Percentiles rank a stretch among this genome's conserved stretches.
Conservation (phyloP, 2,113 vertebrate genomes). For the Pica pica region DNA sequence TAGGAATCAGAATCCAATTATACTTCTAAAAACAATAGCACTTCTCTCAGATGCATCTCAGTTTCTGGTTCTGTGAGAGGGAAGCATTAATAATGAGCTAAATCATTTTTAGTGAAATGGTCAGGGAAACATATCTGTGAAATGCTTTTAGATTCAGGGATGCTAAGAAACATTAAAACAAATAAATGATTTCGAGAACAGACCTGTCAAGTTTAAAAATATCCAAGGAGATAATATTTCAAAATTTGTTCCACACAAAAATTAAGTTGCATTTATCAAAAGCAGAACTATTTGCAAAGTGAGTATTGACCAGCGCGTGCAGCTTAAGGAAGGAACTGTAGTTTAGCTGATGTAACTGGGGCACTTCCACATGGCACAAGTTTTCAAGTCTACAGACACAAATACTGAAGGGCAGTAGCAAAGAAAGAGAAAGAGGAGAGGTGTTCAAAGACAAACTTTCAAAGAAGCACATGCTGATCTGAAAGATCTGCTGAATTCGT, state of each 20-base stretch:
- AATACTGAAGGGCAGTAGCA: neutral
- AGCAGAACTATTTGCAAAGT: neutral
- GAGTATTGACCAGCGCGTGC: neutral
- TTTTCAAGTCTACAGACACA: neutral
- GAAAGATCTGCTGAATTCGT: neutral
- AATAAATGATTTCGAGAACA: neutral
- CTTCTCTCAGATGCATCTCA: neutral
- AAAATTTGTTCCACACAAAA: neutral
- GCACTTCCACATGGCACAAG: neutral
- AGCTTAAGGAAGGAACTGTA: neutral
- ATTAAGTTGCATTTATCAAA: neutral
- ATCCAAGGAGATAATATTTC: neutral
- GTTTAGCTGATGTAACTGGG: neutral
- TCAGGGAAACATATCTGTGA: neutral
- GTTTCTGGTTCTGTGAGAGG: neutral
- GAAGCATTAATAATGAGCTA: neutral
- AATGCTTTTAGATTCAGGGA: neutral
- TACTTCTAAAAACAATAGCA: neutral
- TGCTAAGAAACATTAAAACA: neutral
- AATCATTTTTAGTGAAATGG: neutral
- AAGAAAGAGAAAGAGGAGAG: neutral
- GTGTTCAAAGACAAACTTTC: neutral
- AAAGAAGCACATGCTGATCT: neutral
- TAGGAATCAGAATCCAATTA: neutral
- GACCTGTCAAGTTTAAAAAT: neutral